Conservation (phyloP, 2,113 vertebrate genomes). For the Sinocyclocheilus rhinocerous region DNA sequence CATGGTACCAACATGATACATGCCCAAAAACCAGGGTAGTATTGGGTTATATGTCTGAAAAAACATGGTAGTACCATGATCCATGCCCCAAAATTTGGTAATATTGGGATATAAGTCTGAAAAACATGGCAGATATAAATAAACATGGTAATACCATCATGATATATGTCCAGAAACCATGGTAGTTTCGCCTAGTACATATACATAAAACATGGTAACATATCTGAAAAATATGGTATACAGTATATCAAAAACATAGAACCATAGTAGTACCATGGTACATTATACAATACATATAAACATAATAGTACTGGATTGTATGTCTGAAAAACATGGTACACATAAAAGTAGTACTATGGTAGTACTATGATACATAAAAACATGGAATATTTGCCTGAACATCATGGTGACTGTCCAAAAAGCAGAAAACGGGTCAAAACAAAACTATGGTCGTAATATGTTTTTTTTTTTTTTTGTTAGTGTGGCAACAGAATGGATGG, state of each 20-base stretch:
- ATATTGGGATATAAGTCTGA: too few species aligned
- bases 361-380: too few species aligned
- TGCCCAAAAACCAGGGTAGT: too few species aligned
- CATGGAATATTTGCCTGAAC: too few species aligned
- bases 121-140: not conserved
- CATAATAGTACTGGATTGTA: too few species aligned
- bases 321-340: too few species aligned
- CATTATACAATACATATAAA: too few species aligned
- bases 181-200: not conserved
- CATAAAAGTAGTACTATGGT: too few species aligned
- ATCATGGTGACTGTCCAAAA: not conserved
- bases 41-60: too few species aligned
- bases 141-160: not conserved
- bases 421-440: not conserved
- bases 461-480: not conserved
- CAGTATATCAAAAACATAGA: not conserved
- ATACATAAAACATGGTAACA: too few species aligned
- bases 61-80: too few species aligned
- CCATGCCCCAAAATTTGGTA: too few species aligned
- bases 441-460: not conserved
- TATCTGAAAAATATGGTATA: not conserved
- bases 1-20: not conserved
- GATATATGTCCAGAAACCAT: not conserved
- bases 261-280: not conserved
- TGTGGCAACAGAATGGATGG: not conserved